Percentiles rank a stretch among this genome's conserved stretches.
These are phyloP conservation scores for Fringilla coelebs DNA, from an alignment of 2,797 vertebrate genomes.

Conservation along the genomic window DNA sequence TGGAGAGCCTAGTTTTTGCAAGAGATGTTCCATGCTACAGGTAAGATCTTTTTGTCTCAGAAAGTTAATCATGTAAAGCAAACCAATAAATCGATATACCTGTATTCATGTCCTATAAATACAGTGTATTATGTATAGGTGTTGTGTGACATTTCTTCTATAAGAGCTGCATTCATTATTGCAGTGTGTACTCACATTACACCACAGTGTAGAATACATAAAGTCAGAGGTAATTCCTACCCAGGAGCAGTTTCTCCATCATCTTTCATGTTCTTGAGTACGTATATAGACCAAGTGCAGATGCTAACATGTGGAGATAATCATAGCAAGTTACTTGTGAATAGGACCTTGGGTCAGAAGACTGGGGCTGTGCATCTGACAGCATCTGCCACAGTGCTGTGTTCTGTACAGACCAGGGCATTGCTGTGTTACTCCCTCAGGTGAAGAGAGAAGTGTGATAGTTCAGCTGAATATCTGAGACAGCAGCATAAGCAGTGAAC, in stretches of 20 bases:
- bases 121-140: not conserved
- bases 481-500: not conserved
- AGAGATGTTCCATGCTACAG: slow-evolving; percentile 22
- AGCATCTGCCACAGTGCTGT: not conserved
- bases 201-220: not conserved
- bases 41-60: slow-evolving; percentile 56
- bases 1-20: slow-evolving; percentile 24
- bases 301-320: not conserved
- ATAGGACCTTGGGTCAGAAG: not conserved
- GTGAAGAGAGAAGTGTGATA: not conserved
- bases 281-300: not conserved
- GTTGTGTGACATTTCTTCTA: not conserved
- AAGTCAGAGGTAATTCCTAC: not conserved
- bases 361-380: not conserved
- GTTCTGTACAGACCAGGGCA: not conserved
- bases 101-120: not conserved
- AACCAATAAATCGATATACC: not conserved
- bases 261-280: not conserved
- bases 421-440: not conserved
- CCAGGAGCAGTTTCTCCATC: not conserved
- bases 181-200: not conserved
- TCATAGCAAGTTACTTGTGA: not conserved
- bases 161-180: not conserved
- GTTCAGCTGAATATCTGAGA: not conserved
- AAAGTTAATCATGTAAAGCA: not conserved